Base-by-base conservation (phyloP, 2,113 vertebrate genomes). In the Hypomesus transpacificus region DNA sequence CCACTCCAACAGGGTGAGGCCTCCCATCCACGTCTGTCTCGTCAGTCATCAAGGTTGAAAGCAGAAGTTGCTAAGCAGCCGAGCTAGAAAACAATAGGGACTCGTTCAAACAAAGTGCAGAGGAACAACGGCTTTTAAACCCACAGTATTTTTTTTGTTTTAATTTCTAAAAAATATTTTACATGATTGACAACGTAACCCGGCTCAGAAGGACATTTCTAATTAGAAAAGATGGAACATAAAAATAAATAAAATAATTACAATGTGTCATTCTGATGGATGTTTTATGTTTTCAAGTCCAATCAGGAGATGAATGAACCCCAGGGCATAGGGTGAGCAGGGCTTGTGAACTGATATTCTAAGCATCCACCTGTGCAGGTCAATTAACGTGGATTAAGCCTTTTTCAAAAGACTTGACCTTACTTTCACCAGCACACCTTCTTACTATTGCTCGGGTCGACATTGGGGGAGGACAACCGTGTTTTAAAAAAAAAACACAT, bases 131-230 rank as follows among this genome's bases (percentile, higher is more conserved):
- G 78, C 63, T 54, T 82, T 88, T 80, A 85, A 89, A 86, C 84
- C 86, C 87, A 88, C 75, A 75, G 76, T 78, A 82, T 80, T 86
- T 89, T 3, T 46, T 46, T 87, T 89, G 84, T 87, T 91, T 84
- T 84, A 82, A 90, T 83, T 83, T 85, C 84, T 89, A 90, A 84
- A 91, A 87, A 87, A 85, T 87, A 86, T 73, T 84, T 77, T 74
- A 88, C 89, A 90, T 87, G 88, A 89, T 87, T 88, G 85, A 89
- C 80, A 85, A 89, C 80, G 84, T 72, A 86, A 87, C 80, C 79
- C 78, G 82, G 85, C 86, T 87, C 84, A 87, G 87, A 75, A 83
- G 67, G 68, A 85, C 24, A 66, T 80, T 74, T 77, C 85, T 83
- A 82, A 75, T 71, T 66, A 34, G 63, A 71, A 65, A 61, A 75